phyloP scores from a whole-genome alignment of 2,113 vertebrate species.

The Danio rerio region DNA sequence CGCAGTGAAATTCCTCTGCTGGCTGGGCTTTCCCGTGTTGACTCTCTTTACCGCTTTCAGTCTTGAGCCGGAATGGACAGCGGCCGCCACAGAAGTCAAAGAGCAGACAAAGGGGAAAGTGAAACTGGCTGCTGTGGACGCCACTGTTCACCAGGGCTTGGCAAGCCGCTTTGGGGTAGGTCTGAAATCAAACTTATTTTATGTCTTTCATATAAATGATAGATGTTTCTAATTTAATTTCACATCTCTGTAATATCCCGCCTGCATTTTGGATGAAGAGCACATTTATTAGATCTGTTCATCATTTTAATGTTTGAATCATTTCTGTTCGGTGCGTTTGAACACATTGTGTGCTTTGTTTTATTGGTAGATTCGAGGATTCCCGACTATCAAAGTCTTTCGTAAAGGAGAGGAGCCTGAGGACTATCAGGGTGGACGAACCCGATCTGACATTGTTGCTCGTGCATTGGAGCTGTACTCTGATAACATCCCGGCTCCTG shows the following conservation, averaged over 20 bases:
- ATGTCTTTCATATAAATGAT: neutral
- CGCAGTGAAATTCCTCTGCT: neutral
- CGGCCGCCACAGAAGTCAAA: constrained; percentile 89
- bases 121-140: constrained; percentile 90
- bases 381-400: constrained; percentile 97
- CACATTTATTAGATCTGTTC: neutral
- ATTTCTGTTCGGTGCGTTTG: too few species aligned
- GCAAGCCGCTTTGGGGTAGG: constrained; percentile 85
- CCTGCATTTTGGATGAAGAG: neutral
- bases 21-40: neutral
- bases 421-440: constrained; percentile 91
- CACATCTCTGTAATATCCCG: neutral
- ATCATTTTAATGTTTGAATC: neutral
- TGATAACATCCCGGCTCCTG: constrained; percentile 87
- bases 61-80: constrained; percentile 94
- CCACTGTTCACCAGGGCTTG: constrained; percentile 86
- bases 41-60: constrained; percentile 66
- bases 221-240: neutral
- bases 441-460: constrained; percentile 85
- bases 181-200: neutral
- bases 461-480: constrained; percentile 90
- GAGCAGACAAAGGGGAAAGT: constrained; percentile 94
- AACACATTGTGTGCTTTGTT: neutral
- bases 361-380: constrained; percentile 85
- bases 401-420: constrained; percentile 91